Evolutionary conservation across 2,113 vertebrate genomes (phyloP).

Genomic region (Leucopternis melanops): DNA sequence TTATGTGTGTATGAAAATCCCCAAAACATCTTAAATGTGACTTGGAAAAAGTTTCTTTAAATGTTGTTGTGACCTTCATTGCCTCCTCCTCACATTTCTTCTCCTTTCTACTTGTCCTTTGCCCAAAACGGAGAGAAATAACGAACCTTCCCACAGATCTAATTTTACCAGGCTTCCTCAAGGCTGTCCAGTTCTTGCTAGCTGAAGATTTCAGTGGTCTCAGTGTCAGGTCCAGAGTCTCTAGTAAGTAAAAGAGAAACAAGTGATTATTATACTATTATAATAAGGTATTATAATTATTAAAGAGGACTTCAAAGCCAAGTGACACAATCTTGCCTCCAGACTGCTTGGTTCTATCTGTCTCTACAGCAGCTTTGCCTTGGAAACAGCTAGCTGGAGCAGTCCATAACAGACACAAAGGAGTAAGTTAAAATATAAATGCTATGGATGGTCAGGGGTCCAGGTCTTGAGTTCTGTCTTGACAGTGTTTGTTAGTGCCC

Average conservation of each 20-base stretch:
- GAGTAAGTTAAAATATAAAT: neutral
- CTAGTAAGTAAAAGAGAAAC: neutral
- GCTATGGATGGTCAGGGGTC: neutral
- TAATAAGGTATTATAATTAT: neutral
- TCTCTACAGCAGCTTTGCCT: neutral
- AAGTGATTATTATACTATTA: neutral
- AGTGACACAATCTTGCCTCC: neutral
- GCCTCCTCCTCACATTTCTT: too few relatives aligned
- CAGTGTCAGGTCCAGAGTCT: neutral
- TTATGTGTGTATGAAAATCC: neutral
- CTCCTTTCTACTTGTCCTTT: neutral
- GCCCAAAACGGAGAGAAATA: neutral
- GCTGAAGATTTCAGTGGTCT: neutral
- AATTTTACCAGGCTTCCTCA: neutral
- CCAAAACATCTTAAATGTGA: neutral
- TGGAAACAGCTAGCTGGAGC: neutral
- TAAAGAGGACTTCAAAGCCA: neutral
- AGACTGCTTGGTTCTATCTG: neutral
- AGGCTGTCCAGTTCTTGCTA: neutral
- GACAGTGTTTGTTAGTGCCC: neutral
- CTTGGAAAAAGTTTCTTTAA: neutral
- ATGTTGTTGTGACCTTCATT: neutral
- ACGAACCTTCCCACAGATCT: neutral
- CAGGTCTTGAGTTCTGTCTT: neutral
- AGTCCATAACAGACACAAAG: neutral